phyloP scores from a whole-genome alignment of 2,113 vertebrate species.

The Sander vitreus region DNA sequence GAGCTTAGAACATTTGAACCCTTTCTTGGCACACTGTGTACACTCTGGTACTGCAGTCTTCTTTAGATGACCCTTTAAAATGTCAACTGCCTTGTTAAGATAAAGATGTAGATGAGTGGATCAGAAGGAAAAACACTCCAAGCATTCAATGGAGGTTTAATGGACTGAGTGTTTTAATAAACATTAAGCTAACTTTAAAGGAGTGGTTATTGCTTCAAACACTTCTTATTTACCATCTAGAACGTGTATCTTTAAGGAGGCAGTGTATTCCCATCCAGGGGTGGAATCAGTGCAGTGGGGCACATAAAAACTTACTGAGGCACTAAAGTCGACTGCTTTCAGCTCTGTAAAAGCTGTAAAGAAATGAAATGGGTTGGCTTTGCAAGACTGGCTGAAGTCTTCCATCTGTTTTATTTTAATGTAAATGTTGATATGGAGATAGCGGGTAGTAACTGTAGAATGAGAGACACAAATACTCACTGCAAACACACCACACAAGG shows the following conservation, averaged over 20 bases:
- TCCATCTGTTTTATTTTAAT: background rate
- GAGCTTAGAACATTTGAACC: background rate
- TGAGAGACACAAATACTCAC: constrained; percentile 27
- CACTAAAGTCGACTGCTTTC: background rate
- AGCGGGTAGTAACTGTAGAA: constrained; percentile 21
- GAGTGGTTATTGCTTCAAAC: constrained; percentile 1
- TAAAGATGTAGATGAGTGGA: constrained; percentile 7
- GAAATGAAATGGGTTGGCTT: constrained; percentile 14
- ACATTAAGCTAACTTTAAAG: background rate
- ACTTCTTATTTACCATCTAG: constrained; percentile 1
- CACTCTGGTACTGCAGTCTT: background rate
- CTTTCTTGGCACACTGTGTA: background rate
- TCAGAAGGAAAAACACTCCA: background rate
- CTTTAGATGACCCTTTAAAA: constrained; percentile 31
- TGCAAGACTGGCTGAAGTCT: constrained; percentile 6
- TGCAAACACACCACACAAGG: constrained; percentile 44
- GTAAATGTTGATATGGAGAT: constrained; percentile 8
- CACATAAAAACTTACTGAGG: constrained; percentile 24
- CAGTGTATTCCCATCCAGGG: background rate
- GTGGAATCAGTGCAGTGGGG: constrained; percentile 6
- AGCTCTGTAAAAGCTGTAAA: constrained; percentile 1
- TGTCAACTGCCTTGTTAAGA: background rate
- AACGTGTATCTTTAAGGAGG: constrained; percentile 8
- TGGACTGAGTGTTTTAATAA: constrained; percentile 5
- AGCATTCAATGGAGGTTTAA: constrained; percentile 4